Conservation (phyloP, 2,113 vertebrate species). For the Gobio gobio region DNA sequence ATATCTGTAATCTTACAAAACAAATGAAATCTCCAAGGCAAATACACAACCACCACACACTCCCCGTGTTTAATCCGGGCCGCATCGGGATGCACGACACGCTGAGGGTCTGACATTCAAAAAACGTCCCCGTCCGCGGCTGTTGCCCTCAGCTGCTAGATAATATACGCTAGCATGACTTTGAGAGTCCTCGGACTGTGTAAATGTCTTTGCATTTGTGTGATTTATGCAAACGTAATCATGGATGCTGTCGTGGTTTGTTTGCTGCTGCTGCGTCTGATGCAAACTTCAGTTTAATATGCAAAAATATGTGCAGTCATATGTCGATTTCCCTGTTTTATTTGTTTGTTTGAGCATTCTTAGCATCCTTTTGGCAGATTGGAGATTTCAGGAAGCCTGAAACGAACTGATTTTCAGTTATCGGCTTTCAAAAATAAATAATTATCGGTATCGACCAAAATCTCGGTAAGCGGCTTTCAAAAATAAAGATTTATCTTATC, state of each 20-base stretch:
- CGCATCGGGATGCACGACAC: too few relatives aligned
- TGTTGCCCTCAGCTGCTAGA: slow-evolving; percentile 1
- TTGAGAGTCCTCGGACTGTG: not conserved
- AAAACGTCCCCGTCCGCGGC: not conserved
- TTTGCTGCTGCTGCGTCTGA: not conserved
- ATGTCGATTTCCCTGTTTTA: not conserved
- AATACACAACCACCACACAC: not conserved
- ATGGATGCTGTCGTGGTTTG: not conserved
- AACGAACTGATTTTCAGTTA: too few relatives aligned
- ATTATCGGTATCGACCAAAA: too few relatives aligned
- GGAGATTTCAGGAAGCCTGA: not conserved
- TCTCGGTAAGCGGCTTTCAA: too few relatives aligned
- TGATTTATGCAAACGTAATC: not conserved
- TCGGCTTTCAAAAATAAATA: too few relatives aligned
- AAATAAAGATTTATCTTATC: too few relatives aligned
- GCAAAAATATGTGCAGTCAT: not conserved
- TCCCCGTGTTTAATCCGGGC: not conserved
- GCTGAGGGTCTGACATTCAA: slow-evolving; percentile 1
- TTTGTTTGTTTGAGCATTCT: not conserved
- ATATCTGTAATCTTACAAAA: slow-evolving; percentile 36
- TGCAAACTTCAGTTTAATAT: not conserved
- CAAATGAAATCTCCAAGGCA: slow-evolving; percentile 30
- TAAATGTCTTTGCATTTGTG: not conserved
- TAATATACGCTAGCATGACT: not conserved
- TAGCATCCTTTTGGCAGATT: not conserved